A percentile compares a stretch with the other conserved stretches of the same genome.
Evolutionary conservation across 1,140 invertebrate genomes (phyloP).

Genomic region (Zelostemma sp.): DNA sequence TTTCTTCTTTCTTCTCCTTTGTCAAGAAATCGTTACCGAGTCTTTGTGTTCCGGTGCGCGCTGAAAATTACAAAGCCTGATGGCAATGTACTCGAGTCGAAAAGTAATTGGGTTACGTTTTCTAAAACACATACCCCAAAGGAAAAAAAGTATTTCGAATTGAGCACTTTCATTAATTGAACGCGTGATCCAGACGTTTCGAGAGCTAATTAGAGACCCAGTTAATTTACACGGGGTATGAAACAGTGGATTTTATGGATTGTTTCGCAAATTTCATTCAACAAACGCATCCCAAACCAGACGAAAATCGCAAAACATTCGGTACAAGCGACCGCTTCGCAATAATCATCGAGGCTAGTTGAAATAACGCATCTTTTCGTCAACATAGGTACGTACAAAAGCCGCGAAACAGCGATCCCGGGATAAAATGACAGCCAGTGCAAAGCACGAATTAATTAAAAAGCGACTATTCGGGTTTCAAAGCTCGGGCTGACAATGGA

Average conservation of each 20-base stretch:
- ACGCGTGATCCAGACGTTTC: not conserved
- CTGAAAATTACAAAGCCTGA: not conserved
- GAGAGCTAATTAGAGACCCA: conserved; percentile 3
- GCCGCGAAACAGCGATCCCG: not conserved
- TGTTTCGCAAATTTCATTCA: not conserved
- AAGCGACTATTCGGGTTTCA: not conserved
- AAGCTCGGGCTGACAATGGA: not conserved
- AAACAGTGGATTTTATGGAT: conserved; percentile 1
- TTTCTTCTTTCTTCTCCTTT: not conserved
- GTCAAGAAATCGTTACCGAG: not conserved
- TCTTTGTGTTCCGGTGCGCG: no score
- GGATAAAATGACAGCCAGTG: not conserved
- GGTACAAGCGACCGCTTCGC: no score
- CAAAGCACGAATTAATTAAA: conserved; percentile 3
- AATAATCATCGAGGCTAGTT: no score
- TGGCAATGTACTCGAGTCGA: not conserved
- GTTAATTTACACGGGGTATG: not conserved
- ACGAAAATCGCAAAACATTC: no score
- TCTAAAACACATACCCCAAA: not conserved
- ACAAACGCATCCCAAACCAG: not conserved
- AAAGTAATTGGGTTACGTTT: not conserved
- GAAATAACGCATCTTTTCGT: no score
- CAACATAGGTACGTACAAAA: no score
- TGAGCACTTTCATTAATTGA: conserved; percentile 3
- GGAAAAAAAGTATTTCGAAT: not conserved